Conservation (phyloP, 2,888 invertebrate species). For the Hypsopygia costalis region DNA sequence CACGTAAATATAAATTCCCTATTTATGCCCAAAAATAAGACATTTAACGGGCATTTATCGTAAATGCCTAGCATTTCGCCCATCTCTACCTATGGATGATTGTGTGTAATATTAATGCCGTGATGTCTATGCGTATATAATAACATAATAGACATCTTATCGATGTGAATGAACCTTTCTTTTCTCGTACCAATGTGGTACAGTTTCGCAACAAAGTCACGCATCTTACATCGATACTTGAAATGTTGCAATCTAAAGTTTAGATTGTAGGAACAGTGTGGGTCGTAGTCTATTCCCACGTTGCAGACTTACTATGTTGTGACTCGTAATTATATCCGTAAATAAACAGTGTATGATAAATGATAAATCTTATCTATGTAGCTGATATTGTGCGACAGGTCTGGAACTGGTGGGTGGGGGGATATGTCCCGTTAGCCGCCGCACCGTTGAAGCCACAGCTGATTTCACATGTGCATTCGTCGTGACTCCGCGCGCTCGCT, state of each 20-base stretch:
- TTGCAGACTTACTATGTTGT: slow-evolving; percentile 16
- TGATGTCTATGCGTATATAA: slow-evolving; percentile 16
- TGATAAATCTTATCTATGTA: slow-evolving; percentile 60
- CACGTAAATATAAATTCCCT: no score
- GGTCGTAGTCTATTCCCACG: slow-evolving; percentile 12
- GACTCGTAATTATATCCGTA: slow-evolving; percentile 37
- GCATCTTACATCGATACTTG: slow-evolving; percentile 13
- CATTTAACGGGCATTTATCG: no score
- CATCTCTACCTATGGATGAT: no score
- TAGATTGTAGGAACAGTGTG: slow-evolving; percentile 1
- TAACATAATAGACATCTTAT: slow-evolving; percentile 24
- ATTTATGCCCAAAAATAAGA: no score
- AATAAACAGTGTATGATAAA: slow-evolving; percentile 49
- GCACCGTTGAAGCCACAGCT: slow-evolving; percentile 56
- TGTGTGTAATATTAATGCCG: slow-evolving; percentile 13
- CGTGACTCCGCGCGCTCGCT: slow-evolving; percentile 47
- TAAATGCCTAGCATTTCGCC: no score
- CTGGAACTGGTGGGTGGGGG: slow-evolving; percentile 27
- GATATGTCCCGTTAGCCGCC: slow-evolving; percentile 39
- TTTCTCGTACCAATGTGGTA: slow-evolving; percentile 19
- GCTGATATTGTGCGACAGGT: slow-evolving; percentile 38
- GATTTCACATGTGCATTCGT: slow-evolving; percentile 69
- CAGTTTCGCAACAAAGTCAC: slow-evolving; percentile 34
- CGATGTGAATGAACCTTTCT: slow-evolving; percentile 32
- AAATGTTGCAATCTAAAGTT: slow-evolving; percentile 7